Evolutionary conservation across 2,113 vertebrate genomes (phyloP), one percentile per base, ranked within the genome.

Genomic region (Chlamydotis undulata): DNA sequence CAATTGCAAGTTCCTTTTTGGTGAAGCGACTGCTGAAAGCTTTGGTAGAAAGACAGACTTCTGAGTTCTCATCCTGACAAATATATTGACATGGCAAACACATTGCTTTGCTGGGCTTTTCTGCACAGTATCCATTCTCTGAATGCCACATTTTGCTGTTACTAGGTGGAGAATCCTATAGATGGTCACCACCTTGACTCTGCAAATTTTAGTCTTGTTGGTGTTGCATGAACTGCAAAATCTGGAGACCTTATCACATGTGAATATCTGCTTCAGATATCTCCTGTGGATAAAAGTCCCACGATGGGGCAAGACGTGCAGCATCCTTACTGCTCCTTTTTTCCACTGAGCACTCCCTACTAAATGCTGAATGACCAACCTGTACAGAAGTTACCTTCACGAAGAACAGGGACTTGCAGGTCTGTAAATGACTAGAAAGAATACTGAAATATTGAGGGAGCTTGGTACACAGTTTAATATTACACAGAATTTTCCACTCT

Each of bases 221-320:
- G 6, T 15, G 4, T 15, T 22, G 8, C 0, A 0, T 22, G 5
- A 76, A 39, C 10, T 18, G 19, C 6, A 74, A 74, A 70, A 78
- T 74, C 26, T 69, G 29, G 18, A 26, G 6, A 43, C 12, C 4
- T 87, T 67, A 12, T 29, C 15, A 53, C 45, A 39, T 26, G 8
- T 56, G 21, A 11, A 22, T 79, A 9, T n/a, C 49, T 80, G 25
- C 29, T 70, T 74, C 24, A 77, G 45, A 23, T 35, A 78, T 19
- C n/a, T 35, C 14, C 15, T 87, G 18, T 26, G 7, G 12, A 24
- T 78, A 53, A 71, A 89, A 71, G 9, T 8, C 9, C 5, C 6
- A 9, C 0, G 1, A 43, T 16, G 4, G 6, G 35, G 7, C 22
- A 85, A 65, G 18, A 65, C 1, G 0, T 29, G 11, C 8, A 55